A percentile compares a stretch with the other conserved stretches of the same genome.
phyloP scores from a whole-genome alignment of 2,113 vertebrate species.

The Hymenochirus boettgeri region DNA sequence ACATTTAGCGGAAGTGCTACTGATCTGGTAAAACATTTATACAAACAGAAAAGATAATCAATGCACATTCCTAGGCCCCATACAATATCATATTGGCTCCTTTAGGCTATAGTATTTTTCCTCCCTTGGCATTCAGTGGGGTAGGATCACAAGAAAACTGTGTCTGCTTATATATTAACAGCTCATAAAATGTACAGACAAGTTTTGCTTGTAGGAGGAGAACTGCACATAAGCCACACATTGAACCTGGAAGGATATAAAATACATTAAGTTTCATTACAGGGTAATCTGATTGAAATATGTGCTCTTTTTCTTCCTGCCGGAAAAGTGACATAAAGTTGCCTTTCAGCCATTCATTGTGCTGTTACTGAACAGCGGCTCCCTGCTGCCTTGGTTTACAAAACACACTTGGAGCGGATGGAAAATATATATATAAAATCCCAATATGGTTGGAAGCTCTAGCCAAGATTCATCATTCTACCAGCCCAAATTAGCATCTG shows the following conservation, averaged over 20 bases:
- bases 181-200: slow-evolving; percentile 13
- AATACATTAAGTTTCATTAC: slow-evolving; percentile 6
- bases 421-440: background rate
- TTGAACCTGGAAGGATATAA: slow-evolving; percentile 13
- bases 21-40: too few species aligned
- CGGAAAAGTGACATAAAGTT: slow-evolving; percentile 6
- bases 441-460: background rate
- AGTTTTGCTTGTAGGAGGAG: slow-evolving; percentile 3
- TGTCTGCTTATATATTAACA: slow-evolving; percentile 3
- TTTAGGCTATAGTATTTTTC: too few species aligned
- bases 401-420: background rate
- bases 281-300: slow-evolving; percentile 26
- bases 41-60: too few species aligned
- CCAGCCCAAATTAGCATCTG: slow-evolving; percentile 23
- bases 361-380: background rate
- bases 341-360: slow-evolving; percentile 1
- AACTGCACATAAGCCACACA: slow-evolving; percentile 5
- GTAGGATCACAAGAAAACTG: too few species aligned
- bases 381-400: background rate
- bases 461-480: slow-evolving; percentile 10
- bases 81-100: too few species aligned
- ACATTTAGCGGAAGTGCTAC: too few species aligned
- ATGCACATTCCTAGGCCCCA: too few species aligned
- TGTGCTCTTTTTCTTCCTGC: background rate
- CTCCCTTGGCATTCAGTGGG: too few species aligned